Base-by-base conservation (phyloP, 37 sponge, comb jelly and placozoan species). In the Tethya wilhelma region DNA sequence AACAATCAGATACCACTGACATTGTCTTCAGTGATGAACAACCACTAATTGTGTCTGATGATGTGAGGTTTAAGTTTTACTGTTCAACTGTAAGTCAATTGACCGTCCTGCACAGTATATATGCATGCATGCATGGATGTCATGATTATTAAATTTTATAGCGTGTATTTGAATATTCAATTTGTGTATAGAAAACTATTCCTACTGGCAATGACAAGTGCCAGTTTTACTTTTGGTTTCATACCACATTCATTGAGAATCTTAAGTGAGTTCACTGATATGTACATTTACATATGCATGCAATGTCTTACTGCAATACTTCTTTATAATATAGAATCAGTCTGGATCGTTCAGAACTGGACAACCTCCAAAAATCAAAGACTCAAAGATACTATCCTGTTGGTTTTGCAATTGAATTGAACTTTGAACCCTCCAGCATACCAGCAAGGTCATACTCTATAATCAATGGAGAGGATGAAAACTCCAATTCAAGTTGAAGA, bases 151-250 rank as follows among this genome's bases (percentile, higher is more conserved):
- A 23, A 25, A 60, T 12, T 25, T 17, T n/a, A n/a, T 60, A 26
- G 22, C 63, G 22, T 3, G 38, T 49, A 49, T 49, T 49, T 49
- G 53, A 49, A 49, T 49, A 49, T 49, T 14, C 14, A 19, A 9
- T 14, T 19, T 49, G 53, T 49, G 14, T 14, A 49, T 49, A 77
- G 78, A 77, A 63, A 34, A 6, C 79, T 30, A 29, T 82, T n/a
- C 73, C 82, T 34, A 63, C 64, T 82, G 82, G 65, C 20, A 71
- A n/a, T 8, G 87, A 76, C 37, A 74, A 87, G 44, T 87, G 81
- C 31, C 88, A 79, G 55, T 91, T 91, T 42, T 86, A 80, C 56
- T 86, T 91, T 32, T 84, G 85, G 84, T 86, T 91, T 33, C 44
- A 91, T 45, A 86, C 92, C 12, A 77, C 77, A 38, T 91, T 91